Conservation (phyloP, 2,888 invertebrate genomes). For the Caenorhabditis wallacei region DNA sequence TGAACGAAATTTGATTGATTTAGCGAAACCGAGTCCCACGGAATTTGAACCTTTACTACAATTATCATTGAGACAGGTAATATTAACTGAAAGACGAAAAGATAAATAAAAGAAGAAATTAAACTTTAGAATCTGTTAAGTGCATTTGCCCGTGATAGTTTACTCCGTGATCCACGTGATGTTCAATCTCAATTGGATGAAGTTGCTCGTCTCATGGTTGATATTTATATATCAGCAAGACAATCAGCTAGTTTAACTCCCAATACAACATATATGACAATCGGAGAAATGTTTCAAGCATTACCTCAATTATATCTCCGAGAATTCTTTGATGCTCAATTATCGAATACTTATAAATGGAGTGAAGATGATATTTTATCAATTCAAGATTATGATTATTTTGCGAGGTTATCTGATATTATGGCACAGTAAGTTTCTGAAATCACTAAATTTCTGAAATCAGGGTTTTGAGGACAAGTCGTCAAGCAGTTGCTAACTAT, state of each 20-base stretch:
- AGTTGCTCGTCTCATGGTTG: slow-evolving; percentile 67
- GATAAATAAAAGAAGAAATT: no score
- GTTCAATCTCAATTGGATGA: slow-evolving; percentile 68
- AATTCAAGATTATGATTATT: slow-evolving; percentile 69
- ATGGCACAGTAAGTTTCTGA: slow-evolving; percentile 51
- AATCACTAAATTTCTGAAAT: not conserved
- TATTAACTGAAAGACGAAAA: no score
- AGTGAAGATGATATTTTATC: slow-evolving; percentile 65
- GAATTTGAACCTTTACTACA: slow-evolving; percentile 71
- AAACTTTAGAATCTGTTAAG: slow-evolving; percentile 62
- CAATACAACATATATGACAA: slow-evolving; percentile 66
- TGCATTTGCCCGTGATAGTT: slow-evolving; percentile 53
- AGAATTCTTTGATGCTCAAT: slow-evolving; percentile 69
- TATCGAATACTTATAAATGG: slow-evolving; percentile 69
- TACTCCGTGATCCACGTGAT: slow-evolving; percentile 68
- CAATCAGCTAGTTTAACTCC: slow-evolving; percentile 47
- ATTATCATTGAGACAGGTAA: slow-evolving; percentile 67
- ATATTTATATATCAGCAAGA: slow-evolving; percentile 60
- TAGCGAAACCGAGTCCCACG: slow-evolving; percentile 61
- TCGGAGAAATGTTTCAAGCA: slow-evolving; percentile 61
- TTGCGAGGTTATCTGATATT: slow-evolving; percentile 60
- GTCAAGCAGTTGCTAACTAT: slow-evolving; percentile 68
- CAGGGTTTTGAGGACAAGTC: slow-evolving; percentile 43
- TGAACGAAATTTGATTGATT: slow-evolving; percentile 49
- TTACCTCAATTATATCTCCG: slow-evolving; percentile 66